Percentiles rank a stretch among this genome's conserved stretches.
These are phyloP conservation scores for Eupithecia subfuscata DNA, from an alignment of 2,888 invertebrate genomes.

Conservation along the genomic window DNA sequence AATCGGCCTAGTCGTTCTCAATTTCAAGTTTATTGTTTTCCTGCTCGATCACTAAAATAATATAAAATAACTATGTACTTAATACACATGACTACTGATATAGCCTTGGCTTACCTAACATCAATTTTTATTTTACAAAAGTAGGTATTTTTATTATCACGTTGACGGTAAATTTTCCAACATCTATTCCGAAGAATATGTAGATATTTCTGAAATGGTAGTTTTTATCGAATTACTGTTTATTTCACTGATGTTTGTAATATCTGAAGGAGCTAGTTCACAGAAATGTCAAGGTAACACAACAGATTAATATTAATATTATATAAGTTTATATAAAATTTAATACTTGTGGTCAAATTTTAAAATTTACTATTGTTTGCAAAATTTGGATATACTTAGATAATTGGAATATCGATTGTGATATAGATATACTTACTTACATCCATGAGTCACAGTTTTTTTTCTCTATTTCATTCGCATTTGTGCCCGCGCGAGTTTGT, in stretches of 20 bases:
- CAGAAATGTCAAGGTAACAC: not conserved
- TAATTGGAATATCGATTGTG: not conserved
- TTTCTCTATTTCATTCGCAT: too few relatives aligned
- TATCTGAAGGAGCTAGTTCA: not conserved
- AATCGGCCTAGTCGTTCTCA: not conserved
- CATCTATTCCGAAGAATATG: not conserved
- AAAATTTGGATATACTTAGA: not conserved
- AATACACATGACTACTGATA: not conserved
- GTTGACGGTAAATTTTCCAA: not conserved
- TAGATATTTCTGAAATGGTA: not conserved
- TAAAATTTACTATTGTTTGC: too few relatives aligned
- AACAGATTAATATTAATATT: too few relatives aligned
- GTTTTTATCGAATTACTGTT: not conserved
- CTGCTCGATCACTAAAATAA: not conserved
- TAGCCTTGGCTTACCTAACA: not conserved
- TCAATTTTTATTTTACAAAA: not conserved
- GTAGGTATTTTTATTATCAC: not conserved
- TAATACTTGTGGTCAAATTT: not conserved
- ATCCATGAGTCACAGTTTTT: too few relatives aligned
- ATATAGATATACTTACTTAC: too few relatives aligned
- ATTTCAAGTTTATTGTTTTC: conserved; percentile 1
- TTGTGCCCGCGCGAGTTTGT: not conserved
- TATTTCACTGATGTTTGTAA: not conserved
- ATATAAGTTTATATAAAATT: not conserved
- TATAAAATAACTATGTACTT: not conserved